Base-by-base conservation (phyloP, 2,797 vertebrate species). In the Caiman crocodilus region DNA sequence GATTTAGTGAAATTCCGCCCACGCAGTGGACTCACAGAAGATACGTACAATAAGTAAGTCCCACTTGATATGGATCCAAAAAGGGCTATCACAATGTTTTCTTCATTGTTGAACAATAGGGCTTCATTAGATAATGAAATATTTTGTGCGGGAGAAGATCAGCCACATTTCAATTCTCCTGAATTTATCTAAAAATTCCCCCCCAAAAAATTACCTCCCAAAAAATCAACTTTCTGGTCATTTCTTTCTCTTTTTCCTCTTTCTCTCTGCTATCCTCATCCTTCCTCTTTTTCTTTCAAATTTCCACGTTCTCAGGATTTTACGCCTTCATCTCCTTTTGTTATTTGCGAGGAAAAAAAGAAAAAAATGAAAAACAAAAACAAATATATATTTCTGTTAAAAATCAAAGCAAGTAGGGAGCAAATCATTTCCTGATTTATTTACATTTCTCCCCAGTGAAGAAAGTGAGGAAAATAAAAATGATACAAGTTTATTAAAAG, bases 1-100 rank as follows among this genome's bases (percentile, higher is more conserved):
- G 25, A 59, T 85, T 91, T 92, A 90, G 93, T 87, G 93, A 92
- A 88, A 86, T 79, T 13, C 18, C 16, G 91, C 87, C 58, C 23
- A 84, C 69, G 2, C 0, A 92, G 76, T 26, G 57, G 75, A 85
- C 65, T 77, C 73, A 55, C 26, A 32, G 30, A 57, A 30, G n/a
- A 76, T 14, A 8, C 4, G 18, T 35, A 18, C 35, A 58, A 89
- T 57, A 84, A 10, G 15, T 90, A 1, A 1, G 17, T 92, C 81
- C 75, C 65, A 82, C 82, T 82, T 80, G 65, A 80, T 63, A 20
- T 5, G 71, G 67, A 82, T 87, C 81, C 84, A 91, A 87, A 76
- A 55, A 75, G 75, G 20, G 14, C 42, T 50, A 10, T 50, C 42
- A 50, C 10, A 50, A 50, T 50, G 42, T 50, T 50, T 50, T 50